Evolutionary conservation across 2,888 invertebrate species (phyloP).

Genomic region (Hesperia comma): DNA sequence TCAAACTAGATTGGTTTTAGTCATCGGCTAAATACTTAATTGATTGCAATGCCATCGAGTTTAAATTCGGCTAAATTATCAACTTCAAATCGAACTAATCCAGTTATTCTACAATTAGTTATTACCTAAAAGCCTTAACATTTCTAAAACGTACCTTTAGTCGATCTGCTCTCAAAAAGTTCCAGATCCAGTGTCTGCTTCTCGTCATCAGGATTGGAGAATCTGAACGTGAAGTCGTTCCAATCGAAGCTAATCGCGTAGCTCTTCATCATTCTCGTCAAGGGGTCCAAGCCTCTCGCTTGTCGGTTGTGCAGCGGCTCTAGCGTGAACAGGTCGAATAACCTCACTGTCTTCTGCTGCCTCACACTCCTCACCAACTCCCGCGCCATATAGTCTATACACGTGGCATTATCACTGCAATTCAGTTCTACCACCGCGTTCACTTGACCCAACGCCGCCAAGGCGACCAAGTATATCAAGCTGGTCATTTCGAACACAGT

Average conservation of each 20-base stretch:
- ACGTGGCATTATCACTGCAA: conserved; percentile 86
- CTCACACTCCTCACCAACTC: conserved; percentile 79
- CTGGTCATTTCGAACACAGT: conserved; percentile 74
- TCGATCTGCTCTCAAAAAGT: conserved; percentile 73
- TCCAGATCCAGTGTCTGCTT: conserved; percentile 78
- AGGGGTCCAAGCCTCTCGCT: conserved; percentile 66
- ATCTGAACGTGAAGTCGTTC: conserved; percentile 79
- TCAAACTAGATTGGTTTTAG: too few species aligned
- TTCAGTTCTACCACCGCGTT: conserved; percentile 67
- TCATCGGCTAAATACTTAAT: too few species aligned
- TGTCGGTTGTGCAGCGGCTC: conserved; percentile 75
- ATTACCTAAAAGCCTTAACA: background rate
- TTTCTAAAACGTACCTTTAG: conserved; percentile 64
- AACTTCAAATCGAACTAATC: too few species aligned
- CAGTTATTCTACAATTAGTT: too few species aligned
- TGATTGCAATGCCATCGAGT: too few species aligned
- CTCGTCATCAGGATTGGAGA: conserved; percentile 74
- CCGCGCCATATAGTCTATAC: conserved; percentile 79
- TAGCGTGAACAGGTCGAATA: conserved; percentile 82
- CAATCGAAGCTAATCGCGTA: conserved; percentile 83
- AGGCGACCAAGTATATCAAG: conserved; percentile 64
- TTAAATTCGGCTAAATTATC: too few species aligned
- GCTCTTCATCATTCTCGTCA: conserved; percentile 75
- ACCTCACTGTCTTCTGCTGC: conserved; percentile 78
- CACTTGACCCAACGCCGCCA: conserved; percentile 64